Base-by-base conservation (phyloP, 2,888 invertebrate genomes). In the Oscheius sp. region DNA sequence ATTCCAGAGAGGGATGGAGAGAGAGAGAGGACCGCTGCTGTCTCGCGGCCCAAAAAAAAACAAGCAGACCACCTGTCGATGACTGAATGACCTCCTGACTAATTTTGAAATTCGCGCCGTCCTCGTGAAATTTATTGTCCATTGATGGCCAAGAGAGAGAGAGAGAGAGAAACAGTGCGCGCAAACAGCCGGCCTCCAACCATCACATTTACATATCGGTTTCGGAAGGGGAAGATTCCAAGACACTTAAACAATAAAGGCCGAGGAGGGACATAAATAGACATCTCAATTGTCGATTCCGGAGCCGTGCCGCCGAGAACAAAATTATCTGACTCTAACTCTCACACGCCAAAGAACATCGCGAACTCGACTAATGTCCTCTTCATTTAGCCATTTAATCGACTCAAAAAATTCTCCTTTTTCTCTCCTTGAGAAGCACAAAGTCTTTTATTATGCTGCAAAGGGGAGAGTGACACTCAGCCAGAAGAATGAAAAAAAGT, bases 211-310 rank as follows among this genome's bases (percentile, higher is more conserved):
- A 27, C 61, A 61, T 42, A 61, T 55, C 20, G 37, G 55, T 34
- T 55, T 42, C 20, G 33, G 10, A 15, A 37, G 34, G 17, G 55
- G 23, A 45, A 29, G 45, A 42, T 12, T 17, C 29, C 15, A 25
- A 42, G 58, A 12, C 25, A 27, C n/a, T 33, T 42, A 42, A 61
- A 61, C 61, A 61, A 61, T 61, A 42, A 61, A 45, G 45, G 27
- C 20, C 17, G 34, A 57, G 57, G 34, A 15, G 57, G 39, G 34
- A 42, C 61, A 61, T 61, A 61, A 61, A 61, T 61, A 61, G 61
- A 27, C 45, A 55, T 61, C 61, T 61, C 61, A 61, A 61, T 61
- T 61, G 61, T 61, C 61, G 61, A 61, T 61, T 61, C 61, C 45
- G 61, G 29, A 58, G 53, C n/a, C 15, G 27, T 8, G 45, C 29